Evolutionary conservation across 2,113 vertebrate genomes (phyloP).

Genomic region (Cranoglanis bouderius): DNA sequence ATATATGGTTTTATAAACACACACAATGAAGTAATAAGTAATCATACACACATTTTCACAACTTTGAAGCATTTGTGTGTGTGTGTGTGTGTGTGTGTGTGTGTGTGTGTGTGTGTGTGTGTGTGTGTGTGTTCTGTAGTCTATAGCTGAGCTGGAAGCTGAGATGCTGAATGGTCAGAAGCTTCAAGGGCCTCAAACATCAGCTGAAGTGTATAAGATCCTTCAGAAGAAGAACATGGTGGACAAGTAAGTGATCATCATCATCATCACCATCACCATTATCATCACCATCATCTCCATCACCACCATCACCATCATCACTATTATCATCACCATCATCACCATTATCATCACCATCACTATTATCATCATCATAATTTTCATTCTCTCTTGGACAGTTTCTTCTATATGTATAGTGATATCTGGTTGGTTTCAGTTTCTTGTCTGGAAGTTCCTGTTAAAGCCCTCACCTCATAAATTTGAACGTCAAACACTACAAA

Average conservation of each 20-base stretch:
- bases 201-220: constrained; percentile 69
- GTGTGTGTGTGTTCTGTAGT: constrained; percentile 63
- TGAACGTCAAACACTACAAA: neutral
- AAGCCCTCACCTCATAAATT: neutral
- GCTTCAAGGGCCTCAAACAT: constrained; percentile 84
- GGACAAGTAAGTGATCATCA: constrained; percentile 57
- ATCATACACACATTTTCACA: neutral
- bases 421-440: no score
- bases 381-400: neutral
- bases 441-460: neutral
- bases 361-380: neutral
- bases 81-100: constrained; percentile 3
- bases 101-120: neutral
- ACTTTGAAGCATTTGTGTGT: neutral
- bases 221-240: constrained; percentile 64
- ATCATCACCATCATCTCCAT: no score
- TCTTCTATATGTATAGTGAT: no score
- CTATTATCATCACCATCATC: neutral
- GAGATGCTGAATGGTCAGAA: constrained; percentile 91
- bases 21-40: neutral
- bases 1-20: neutral
- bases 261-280: neutral
- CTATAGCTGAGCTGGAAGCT: constrained; percentile 79
- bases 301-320: no score
- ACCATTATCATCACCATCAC: neutral